These are phyloP conservation scores for Leptoclinus maculatus DNA, from an alignment of 2,797 vertebrate genomes.

Conservation along the genomic window DNA sequence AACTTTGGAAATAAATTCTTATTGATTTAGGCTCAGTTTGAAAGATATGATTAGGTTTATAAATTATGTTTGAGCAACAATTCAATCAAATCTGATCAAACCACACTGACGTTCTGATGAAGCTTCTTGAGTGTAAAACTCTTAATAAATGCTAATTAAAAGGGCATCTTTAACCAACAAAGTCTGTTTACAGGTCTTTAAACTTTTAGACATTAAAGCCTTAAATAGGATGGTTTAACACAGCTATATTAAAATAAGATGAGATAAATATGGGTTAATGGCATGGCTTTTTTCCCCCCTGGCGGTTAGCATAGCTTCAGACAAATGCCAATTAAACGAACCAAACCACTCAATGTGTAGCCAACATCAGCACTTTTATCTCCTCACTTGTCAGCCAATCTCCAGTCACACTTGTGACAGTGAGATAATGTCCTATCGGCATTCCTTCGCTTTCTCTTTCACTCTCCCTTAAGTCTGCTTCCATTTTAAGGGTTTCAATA, in stretches of 20 bases:
- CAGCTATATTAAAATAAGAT: neutral
- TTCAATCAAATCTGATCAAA: neutral
- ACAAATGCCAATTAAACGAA: conserved; percentile 31
- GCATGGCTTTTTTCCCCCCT: neutral
- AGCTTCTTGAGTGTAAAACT: neutral
- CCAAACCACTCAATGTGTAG: conserved; percentile 27
- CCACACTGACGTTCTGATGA: neutral
- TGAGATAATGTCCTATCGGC: conserved; percentile 38
- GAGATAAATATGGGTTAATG: neutral
- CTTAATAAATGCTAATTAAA: neutral
- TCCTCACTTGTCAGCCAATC: conserved; percentile 51
- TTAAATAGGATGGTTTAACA: neutral
- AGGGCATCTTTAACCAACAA: neutral
- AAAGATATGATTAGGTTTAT: neutral
- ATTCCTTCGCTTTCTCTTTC: conserved; percentile 45
- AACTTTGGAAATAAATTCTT: neutral
- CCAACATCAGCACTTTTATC: conserved; percentile 56
- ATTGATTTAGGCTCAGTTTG: neutral
- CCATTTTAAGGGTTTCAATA: conserved; percentile 57
- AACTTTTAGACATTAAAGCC: neutral
- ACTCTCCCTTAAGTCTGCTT: conserved; percentile 36
- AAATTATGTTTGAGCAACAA: neutral
- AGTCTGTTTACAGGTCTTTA: neutral
- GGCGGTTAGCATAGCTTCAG: conserved; percentile 46
- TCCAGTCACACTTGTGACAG: conserved; percentile 57